Conservation (phyloP, 2,113 vertebrate genomes). For the Eubucco bourcierii region DNA sequence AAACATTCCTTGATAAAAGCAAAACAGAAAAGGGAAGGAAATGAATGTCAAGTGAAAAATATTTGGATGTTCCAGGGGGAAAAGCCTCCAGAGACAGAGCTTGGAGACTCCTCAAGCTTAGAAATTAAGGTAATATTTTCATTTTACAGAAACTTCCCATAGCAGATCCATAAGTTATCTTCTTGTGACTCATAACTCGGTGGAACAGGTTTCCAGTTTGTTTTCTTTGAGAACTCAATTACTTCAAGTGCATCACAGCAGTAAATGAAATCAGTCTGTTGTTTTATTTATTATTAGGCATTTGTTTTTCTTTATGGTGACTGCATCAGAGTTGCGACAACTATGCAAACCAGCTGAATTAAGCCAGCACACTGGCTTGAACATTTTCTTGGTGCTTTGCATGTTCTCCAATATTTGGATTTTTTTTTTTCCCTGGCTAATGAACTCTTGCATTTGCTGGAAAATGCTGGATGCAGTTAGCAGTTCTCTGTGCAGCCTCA, state of each 20-base stretch:
- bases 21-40: neutral
- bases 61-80: neutral
- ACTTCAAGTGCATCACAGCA: slow-evolving; percentile 34
- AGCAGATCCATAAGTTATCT: neutral
- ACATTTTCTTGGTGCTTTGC: neutral
- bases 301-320: slow-evolving; percentile 29
- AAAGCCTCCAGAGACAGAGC: neutral
- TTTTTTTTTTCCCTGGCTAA: slow-evolving; percentile 10
- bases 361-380: neutral
- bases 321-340: slow-evolving; percentile 6
- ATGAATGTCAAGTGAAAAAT: neutral
- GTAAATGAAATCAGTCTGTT: slow-evolving; percentile 5
- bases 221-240: slow-evolving; percentile 41
- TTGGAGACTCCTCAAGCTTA: neutral
- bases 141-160: neutral
- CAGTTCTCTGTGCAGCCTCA: neutral
- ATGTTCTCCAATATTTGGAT: slow-evolving; percentile 8
- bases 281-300: slow-evolving; percentile 38
- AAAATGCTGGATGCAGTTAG: slow-evolving; percentile 35
- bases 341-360: slow-evolving; percentile 3
- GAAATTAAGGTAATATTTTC: neutral
- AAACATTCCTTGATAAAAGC: slow-evolving; percentile 22
- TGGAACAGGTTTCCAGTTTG: neutral
- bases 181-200: neutral
- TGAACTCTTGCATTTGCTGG: slow-evolving; percentile 28